Evolutionary conservation across 2,113 vertebrate species (phyloP).

Genomic region (Meleagris gallopavo): DNA sequence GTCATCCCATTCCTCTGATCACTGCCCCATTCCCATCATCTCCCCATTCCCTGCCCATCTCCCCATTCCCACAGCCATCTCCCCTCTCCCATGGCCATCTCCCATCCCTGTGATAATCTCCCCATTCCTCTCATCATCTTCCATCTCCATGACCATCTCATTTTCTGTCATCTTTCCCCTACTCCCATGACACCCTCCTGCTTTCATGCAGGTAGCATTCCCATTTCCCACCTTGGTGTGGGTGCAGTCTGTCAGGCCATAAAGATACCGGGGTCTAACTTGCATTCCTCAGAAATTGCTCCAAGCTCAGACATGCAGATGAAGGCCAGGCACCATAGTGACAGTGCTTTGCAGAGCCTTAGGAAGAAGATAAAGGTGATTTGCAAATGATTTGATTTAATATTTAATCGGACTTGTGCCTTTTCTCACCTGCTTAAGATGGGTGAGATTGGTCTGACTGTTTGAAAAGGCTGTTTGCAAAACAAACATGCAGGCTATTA

Average conservation of each 20-base stretch:
- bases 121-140: neutral
- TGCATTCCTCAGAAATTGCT: fast-evolving
- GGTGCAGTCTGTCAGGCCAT: neutral
- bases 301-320: neutral
- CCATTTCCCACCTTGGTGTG: neutral
- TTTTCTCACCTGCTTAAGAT: conserved; percentile 19
- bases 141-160: no score
- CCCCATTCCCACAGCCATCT: neutral
- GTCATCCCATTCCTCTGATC: neutral
- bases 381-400: conserved; percentile 16
- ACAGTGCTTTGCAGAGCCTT: neutral
- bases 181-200: neutral
- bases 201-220: fast-evolving
- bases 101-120: neutral
- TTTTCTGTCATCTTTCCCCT: neutral
- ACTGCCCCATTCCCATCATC: neutral
- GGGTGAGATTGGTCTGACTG: conserved; percentile 9
- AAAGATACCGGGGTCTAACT: neutral
- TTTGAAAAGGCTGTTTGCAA: conserved; percentile 13
- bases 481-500: conserved; percentile 15
- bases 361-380: neutral
- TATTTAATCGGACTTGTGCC: conserved; percentile 1
- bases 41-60: neutral
- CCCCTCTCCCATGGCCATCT: no score
- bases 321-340: fast-evolving